phyloP scores from a whole-genome alignment of 2,113 vertebrate genomes.

The Abramis brama region DNA sequence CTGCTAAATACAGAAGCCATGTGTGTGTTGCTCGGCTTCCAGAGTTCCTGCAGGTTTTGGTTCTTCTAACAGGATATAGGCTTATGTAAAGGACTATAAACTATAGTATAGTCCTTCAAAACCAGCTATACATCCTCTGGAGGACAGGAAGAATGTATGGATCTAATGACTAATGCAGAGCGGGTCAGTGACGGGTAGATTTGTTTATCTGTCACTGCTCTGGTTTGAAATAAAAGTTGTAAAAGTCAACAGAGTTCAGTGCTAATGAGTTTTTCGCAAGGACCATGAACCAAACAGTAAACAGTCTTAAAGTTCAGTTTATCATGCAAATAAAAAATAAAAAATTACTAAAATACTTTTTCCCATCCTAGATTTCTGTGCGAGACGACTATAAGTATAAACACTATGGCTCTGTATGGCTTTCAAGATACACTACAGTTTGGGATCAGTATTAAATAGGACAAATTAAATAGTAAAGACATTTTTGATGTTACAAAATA shows the following conservation, averaged over 20 bases:
- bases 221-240: not conserved
- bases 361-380: not conserved
- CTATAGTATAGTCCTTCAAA: not conserved
- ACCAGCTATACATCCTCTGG: not conserved
- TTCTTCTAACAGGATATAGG: slow-evolving; percentile 20
- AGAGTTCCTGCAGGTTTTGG: slow-evolving; percentile 25
- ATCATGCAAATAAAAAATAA: not conserved
- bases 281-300: not conserved
- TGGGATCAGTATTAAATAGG: not conserved
- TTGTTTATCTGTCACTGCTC: not conserved
- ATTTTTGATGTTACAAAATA: no score
- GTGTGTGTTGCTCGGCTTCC: slow-evolving; percentile 56
- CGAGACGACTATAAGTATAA: not conserved
- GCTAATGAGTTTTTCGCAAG: not conserved
- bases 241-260: not conserved
- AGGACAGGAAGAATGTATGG: not conserved
- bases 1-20: slow-evolving; percentile 71
- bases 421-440: not conserved
- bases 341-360: not conserved
- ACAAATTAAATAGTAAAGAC: no score
- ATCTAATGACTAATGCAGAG: not conserved
- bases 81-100: slow-evolving; percentile 1
- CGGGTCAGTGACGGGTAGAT: not conserved
- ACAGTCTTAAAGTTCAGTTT: not conserved
- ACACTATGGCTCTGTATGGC: not conserved